Evolutionary conservation across 2,797 vertebrate genomes (phyloP), one percentile per base, ranked within the genome.

Genomic region (Bradypus variegatus): DNA sequence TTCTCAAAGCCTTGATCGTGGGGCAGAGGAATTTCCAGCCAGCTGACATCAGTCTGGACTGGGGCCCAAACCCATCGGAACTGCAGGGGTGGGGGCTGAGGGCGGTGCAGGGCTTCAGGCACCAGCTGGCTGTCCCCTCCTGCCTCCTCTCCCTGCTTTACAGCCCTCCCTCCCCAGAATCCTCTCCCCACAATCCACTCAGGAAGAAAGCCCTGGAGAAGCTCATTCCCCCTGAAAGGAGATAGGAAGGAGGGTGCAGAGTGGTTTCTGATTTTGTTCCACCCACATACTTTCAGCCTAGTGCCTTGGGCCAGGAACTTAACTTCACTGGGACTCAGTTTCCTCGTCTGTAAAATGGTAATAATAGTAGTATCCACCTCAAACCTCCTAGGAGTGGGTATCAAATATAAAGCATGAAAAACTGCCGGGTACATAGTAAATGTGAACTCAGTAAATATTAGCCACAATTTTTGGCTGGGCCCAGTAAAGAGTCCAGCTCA

Each of bases 1-100:
- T 96, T 95, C 95, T 96, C 31, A 62, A 76, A 80, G 88, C 83
- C 79, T 88, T 67, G 91, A 88, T 90, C 50, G 2, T 36, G 8
- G 36, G 67, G 81, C 87, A 72, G 84, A 96, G 91, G 95, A 95
- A 95, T 96, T 96, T 92, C 94, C 93, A 94, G 93, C 64, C 33
- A 0, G 38, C 79, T 95, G 91, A 93, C 79, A 85, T 96, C 89
- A 95, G 86, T 83, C 64, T 11, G 2, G 2, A 50, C 27, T 83
- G 18, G 4, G 55, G 87, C 88, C 18, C 62, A 58, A 48, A 82
- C 86, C 48, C 81, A 9, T 19, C 1, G 8, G 83, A 73, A 41
- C 53, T 70, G 75, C 79, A 78, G 85, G 55, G 38, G 84, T 21
- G 41, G 36, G 41, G 41, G 41, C 31, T 21, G 58, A 50, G 64